Evolutionary conservation across 30 jellyfish, hydroid and myxozoan genomes (phyloP).

Genomic region (Aurelia aurita): DNA sequence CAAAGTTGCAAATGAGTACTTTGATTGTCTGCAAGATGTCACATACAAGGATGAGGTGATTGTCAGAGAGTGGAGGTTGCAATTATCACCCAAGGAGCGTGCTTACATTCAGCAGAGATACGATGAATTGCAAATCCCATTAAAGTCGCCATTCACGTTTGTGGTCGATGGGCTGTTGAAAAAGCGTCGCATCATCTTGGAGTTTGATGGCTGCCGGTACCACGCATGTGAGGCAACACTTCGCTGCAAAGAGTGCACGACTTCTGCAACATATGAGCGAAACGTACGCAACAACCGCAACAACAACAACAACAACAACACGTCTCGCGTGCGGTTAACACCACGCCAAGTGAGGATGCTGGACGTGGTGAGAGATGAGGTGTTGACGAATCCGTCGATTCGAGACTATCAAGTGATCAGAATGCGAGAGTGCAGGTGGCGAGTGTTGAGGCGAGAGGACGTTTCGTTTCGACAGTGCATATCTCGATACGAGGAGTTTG

Average conservation of each 20-base stretch:
- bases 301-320: not conserved
- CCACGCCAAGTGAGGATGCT: not conserved
- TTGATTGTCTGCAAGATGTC: not conserved
- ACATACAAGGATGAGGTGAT: not conserved
- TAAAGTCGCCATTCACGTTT: not conserved
- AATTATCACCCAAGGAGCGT: not conserved
- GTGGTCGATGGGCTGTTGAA: not conserved
- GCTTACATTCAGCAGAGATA: not conserved
- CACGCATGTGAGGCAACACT: slow-evolving; percentile 1
- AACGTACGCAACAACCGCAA: too few relatives aligned
- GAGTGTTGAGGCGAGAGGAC: not conserved
- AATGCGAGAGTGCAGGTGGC: not conserved
- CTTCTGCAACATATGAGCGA: not conserved
- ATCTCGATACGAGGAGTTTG: not conserved
- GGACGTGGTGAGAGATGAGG: not conserved
- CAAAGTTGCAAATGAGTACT: not conserved
- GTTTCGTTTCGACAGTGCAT: too few relatives aligned
- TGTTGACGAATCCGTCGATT: not conserved
- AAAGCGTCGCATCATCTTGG: not conserved
- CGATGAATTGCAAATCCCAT: not conserved
- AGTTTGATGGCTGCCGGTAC: slow-evolving; percentile 29
- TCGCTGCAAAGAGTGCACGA: not conserved
- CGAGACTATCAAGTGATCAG: not conserved
- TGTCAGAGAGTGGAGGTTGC: not conserved
- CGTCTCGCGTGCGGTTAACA: not conserved